Evolutionary conservation across 2,797 vertebrate genomes (phyloP).

Genomic region (Morus bassanus): DNA sequence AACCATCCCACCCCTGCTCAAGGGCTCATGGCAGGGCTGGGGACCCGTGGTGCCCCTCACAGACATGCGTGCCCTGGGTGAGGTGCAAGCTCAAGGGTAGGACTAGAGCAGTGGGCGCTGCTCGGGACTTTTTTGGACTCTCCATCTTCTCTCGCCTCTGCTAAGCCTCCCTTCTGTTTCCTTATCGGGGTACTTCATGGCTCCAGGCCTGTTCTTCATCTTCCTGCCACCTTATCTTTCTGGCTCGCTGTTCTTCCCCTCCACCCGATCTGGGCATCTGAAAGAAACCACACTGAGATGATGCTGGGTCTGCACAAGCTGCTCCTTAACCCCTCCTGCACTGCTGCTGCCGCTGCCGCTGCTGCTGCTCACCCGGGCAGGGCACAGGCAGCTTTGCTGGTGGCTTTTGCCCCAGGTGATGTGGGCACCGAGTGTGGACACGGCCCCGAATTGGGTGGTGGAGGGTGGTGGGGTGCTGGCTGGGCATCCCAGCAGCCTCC

Average conservation of each 20-base stretch:
- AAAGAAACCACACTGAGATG: neutral
- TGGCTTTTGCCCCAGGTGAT: neutral
- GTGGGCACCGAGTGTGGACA: neutral
- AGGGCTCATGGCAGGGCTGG: neutral
- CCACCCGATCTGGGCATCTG: neutral
- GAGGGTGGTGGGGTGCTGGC: neutral
- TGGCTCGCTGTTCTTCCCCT: neutral
- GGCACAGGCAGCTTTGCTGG: neutral
- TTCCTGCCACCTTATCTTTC: neutral
- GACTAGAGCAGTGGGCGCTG: neutral
- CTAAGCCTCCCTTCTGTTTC: neutral
- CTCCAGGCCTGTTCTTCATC: neutral
- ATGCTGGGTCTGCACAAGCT: neutral
- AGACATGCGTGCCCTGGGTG: rapidly evolving
- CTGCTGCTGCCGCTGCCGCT: neutral
- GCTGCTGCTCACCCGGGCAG: neutral
- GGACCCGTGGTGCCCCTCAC: neutral
- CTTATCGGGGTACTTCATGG: neutral
- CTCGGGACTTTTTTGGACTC: neutral
- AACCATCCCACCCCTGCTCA: neutral
- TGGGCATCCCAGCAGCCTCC: too few species aligned
- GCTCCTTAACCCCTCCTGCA: neutral
- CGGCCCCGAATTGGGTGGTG: rapidly evolving
- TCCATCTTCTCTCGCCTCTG: too few species aligned
- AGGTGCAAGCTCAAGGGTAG: neutral